These are phyloP conservation scores for Lamellibrachia columna DNA, from an alignment of 2,888 invertebrate species.

Conservation along the genomic window DNA sequence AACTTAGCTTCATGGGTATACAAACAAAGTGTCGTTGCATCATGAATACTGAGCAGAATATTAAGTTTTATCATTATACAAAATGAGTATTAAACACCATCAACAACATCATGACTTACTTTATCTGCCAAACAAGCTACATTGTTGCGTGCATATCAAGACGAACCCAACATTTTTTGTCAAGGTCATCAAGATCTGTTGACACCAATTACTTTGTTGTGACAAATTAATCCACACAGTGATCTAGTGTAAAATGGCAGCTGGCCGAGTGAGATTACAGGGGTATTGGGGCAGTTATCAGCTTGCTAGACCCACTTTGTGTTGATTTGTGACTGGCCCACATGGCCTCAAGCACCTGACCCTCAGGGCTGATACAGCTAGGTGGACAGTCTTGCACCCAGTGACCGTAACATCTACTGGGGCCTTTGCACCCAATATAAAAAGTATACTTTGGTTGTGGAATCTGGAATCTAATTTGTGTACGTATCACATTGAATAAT, in stretches of 20 bases:
- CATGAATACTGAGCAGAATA: neutral
- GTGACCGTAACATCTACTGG: neutral
- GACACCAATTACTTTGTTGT: neutral
- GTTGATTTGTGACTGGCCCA: neutral
- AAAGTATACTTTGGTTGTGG: no score
- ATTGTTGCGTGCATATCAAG: neutral
- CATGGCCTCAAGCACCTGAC: neutral
- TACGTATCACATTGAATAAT: no score
- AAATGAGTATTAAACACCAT: neutral
- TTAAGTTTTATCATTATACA: neutral
- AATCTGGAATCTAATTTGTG: no score
- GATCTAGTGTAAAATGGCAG: constrained; percentile 12
- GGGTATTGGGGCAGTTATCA: neutral
- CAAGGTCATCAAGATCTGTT: neutral
- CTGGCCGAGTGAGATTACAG: neutral
- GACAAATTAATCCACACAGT: neutral
- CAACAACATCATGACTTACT: neutral
- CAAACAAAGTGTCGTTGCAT: neutral
- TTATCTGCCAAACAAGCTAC: neutral
- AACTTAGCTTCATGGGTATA: no score
- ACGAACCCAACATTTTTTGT: neutral
- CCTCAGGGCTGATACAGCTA: neutral
- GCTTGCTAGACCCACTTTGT: neutral
- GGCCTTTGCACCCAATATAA: neutral
- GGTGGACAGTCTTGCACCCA: neutral